These are phyloP conservation scores for Antennarius striatus DNA, from an alignment of 2,113 vertebrate species.

Conservation along the genomic window DNA sequence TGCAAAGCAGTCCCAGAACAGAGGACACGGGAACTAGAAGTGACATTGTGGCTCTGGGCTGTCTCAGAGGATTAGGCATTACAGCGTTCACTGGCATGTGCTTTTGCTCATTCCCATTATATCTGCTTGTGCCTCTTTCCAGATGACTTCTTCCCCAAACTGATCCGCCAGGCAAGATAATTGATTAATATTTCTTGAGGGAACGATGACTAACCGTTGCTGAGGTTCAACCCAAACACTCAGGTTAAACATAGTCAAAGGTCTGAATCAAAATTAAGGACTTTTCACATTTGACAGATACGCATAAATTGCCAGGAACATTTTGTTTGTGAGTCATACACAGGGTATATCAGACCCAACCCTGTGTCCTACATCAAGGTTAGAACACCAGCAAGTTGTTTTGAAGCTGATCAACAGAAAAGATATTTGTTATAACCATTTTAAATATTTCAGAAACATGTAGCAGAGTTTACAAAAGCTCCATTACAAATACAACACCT, in stretches of 20 bases:
- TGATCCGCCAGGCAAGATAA: slow-evolving; percentile 80
- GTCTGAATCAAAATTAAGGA: slow-evolving; percentile 49
- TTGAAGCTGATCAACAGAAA: neutral
- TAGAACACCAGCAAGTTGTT: slow-evolving; percentile 11
- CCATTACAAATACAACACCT: neutral
- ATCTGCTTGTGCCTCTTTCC: slow-evolving; percentile 83
- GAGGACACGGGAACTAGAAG: slow-evolving; percentile 80
- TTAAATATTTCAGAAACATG: neutral
- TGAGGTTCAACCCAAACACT: slow-evolving; percentile 74
- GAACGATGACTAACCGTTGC: slow-evolving; percentile 81
- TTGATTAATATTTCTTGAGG: slow-evolving; percentile 86
- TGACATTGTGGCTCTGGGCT: slow-evolving; percentile 82
- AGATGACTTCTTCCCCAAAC: slow-evolving; percentile 83
- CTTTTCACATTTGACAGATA: slow-evolving; percentile 51
- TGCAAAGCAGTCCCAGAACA: slow-evolving; percentile 64
- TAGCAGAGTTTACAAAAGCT: neutral
- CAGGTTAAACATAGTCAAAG: slow-evolving; percentile 65
- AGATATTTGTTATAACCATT: slow-evolving; percentile 1
- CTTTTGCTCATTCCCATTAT: slow-evolving; percentile 78
- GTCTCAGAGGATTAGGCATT: slow-evolving; percentile 83
- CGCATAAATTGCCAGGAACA: slow-evolving; percentile 35
- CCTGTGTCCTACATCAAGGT: slow-evolving; percentile 33
- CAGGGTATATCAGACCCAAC: slow-evolving; percentile 7
- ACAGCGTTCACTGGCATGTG: slow-evolving; percentile 80
- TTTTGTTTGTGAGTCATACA: slow-evolving; percentile 36